Conservation (phyloP, 2,797 vertebrate species). For the Gadopsis marmoratus region DNA sequence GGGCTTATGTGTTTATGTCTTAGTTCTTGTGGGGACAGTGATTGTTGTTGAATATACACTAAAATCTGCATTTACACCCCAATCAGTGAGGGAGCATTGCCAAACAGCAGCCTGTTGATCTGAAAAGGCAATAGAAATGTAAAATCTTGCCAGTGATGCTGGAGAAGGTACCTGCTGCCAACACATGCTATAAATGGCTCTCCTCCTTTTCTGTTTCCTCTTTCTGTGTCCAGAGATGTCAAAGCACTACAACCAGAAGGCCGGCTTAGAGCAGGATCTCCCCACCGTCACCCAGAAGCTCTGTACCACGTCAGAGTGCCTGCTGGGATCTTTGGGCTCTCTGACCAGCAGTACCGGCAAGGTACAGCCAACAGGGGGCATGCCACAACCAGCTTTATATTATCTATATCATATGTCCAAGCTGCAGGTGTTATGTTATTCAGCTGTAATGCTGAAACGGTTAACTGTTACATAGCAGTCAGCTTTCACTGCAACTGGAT, state of each 20-base stretch:
- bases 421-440: background rate
- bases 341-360: conserved; percentile 92
- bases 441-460: conserved; percentile 26
- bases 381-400: conserved; percentile 31
- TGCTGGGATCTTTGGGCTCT: conserved; percentile 92
- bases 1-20: conserved; percentile 10
- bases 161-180: background rate
- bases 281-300: conserved; percentile 96
- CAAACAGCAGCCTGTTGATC: background rate
- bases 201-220: conserved; percentile 18
- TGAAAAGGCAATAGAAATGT: background rate
- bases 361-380: conserved; percentile 86
- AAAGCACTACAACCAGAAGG: conserved; percentile 96
- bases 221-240: conserved; percentile 88
- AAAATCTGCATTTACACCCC: conserved; percentile 8
- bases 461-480: conserved; percentile 32
- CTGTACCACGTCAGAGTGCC: conserved; percentile 95
- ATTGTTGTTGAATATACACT: conserved; percentile 13
- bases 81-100: background rate
- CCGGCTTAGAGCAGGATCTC: conserved; percentile 91
- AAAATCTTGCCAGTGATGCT: background rate
- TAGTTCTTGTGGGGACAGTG: conserved; percentile 7
- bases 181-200: conserved; percentile 1
- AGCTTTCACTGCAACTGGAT: conserved; percentile 52
- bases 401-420: background rate